Percentiles rank a stretch among this genome's conserved stretches.
phyloP scores from a whole-genome alignment of 2,888 invertebrate genomes.

The Thecophora atra region DNA sequence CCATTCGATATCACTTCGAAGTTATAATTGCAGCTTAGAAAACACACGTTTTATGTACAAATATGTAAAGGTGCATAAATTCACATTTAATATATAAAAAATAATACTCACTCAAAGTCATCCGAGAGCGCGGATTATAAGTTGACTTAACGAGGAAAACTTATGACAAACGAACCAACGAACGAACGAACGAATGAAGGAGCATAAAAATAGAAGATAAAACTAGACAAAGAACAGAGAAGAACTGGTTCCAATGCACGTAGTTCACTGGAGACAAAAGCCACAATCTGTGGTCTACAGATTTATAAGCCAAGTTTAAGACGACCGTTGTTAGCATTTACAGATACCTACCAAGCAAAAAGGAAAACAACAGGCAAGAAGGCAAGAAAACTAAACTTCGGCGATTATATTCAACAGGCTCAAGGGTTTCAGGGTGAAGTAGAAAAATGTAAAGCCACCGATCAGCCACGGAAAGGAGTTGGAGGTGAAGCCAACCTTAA shows the following conservation, averaged over 20 bases:
- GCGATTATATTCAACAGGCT: slow-evolving; percentile 3
- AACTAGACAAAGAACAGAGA: neutral
- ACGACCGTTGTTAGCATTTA: slow-evolving; percentile 29
- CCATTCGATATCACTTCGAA: slow-evolving; percentile 4
- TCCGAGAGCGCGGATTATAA: slow-evolving; percentile 16
- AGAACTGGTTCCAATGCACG: slow-evolving; percentile 28
- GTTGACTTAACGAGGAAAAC: neutral
- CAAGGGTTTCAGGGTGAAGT: slow-evolving; percentile 24
- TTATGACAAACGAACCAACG: neutral
- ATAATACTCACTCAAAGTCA: slow-evolving; percentile 31
- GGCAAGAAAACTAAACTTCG: slow-evolving; percentile 15
- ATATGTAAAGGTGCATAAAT: too few relatives aligned
- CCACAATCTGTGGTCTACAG: slow-evolving; percentile 13
- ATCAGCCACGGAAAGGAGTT: neutral
- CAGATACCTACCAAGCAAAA: slow-evolving; percentile 26
- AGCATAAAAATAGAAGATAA: slow-evolving; percentile 13
- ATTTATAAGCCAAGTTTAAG: slow-evolving; percentile 39
- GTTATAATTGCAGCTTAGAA: neutral
- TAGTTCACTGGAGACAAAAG: slow-evolving; percentile 1
- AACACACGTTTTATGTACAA: too few relatives aligned
- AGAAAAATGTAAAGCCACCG: neutral
- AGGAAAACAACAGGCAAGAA: neutral
- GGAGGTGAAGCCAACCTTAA: neutral
- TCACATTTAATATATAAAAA: neutral
- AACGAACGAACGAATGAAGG: neutral